These are phyloP conservation scores for Drosophila kohkoa DNA, from an alignment of 1,140 invertebrate genomes.

Conservation along the genomic window DNA sequence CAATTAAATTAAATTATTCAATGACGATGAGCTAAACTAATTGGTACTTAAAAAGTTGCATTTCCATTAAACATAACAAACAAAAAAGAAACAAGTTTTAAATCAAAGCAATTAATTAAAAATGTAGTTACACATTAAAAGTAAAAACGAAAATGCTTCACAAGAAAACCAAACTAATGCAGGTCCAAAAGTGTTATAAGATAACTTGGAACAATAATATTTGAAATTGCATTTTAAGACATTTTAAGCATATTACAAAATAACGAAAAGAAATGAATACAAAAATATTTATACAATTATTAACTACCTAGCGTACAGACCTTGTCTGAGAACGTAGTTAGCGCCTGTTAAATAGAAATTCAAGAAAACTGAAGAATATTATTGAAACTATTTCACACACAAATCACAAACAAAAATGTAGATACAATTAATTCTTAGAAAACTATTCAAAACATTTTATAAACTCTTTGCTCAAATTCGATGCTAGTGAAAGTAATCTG, in stretches of 20 bases:
- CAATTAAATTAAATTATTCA: slow-evolving; percentile 13
- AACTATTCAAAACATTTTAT: slow-evolving; percentile 24
- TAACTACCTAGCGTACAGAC: slow-evolving; percentile 32
- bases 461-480: slow-evolving; percentile 42
- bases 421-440: slow-evolving; percentile 29
- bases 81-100: slow-evolving; percentile 5
- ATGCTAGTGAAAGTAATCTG: slow-evolving; percentile 28
- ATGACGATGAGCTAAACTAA: slow-evolving; percentile 39
- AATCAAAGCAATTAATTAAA: slow-evolving; percentile 40
- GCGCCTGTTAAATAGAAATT: slow-evolving; percentile 51
- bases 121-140: slow-evolving; percentile 31
- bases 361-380: slow-evolving; percentile 3
- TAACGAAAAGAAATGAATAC: slow-evolving; percentile 10
- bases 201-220: slow-evolving; percentile 81
- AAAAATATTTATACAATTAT: slow-evolving; percentile 42
- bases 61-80: slow-evolving; percentile 36
- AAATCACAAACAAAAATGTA: slow-evolving; percentile 24
- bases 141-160: slow-evolving; percentile 46
- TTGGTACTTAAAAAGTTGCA: slow-evolving; percentile 73
- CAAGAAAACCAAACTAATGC: slow-evolving; percentile 59
- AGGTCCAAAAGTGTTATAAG: slow-evolving; percentile 79
- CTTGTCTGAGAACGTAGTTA: slow-evolving; percentile 43
- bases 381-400: slow-evolving; percentile 24
- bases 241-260: slow-evolving; percentile 42
- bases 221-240: slow-evolving; percentile 77